Base-by-base conservation (phyloP, 2,797 vertebrate genomes). In the Lindbergichthys nudifrons region DNA sequence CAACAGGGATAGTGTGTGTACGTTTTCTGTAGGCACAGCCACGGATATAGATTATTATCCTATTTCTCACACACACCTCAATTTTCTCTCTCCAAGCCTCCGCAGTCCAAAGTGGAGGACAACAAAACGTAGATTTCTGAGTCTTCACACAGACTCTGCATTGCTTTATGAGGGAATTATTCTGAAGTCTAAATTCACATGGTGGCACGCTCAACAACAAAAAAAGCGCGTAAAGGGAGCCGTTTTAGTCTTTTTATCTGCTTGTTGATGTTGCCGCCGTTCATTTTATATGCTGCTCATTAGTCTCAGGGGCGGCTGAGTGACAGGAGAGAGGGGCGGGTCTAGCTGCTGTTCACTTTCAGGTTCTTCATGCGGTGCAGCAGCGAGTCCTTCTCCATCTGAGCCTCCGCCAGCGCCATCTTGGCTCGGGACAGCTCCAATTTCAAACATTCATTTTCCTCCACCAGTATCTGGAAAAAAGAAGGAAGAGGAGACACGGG, bases 371-470 rank as follows among this genome's bases (percentile, higher is more conserved):
- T 94, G 26, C 68, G 94, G 93, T 98, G 96, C 83, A 97, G 92
- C 80, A 99, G 92, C 7, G 95, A 95, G 87, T 99, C 98, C 85
- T 97, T 97, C 92, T 98, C 97, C 95, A 96, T 96, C 72, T 98
- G 96, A 77, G 96, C 95, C 82, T 99, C 98, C 0, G 97, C 98
- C 79, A 99, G 95, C 23, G 97, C 97, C 95, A 96, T 96, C 92
- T 99, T 99, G 84, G 96, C 93, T 89, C 96, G 96, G 81, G 97
- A 98, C 79, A 99, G 91, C 90, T 98, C 96, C 83, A 96, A 85
- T 82, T 98, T 99, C 75, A 99, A 92, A 93, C 94, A 97, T 90
- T 99, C 97, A 73, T 99, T 99, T 91, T 99, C 98, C 85, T 99
- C 97, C 68, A 94, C 58, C 79, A 99, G 94, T 96, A 97, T 85